These are phyloP conservation scores for Cathartes aura DNA, from an alignment of 2,113 vertebrate species.

Conservation along the genomic window DNA sequence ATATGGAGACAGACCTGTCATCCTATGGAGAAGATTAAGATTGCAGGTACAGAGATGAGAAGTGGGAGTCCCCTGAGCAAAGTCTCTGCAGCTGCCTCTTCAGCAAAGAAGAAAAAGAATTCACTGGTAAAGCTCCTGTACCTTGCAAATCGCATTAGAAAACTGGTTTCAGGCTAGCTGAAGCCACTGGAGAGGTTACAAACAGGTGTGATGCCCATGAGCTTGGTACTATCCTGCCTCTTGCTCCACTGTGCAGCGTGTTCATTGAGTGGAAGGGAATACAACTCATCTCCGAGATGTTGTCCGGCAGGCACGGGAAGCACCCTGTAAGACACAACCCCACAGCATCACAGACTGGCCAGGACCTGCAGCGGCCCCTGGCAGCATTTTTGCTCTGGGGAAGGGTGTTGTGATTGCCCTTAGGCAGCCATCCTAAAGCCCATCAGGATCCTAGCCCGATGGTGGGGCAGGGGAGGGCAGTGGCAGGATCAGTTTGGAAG, in stretches of 20 bases:
- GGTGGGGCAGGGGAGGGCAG: neutral
- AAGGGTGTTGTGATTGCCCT: neutral
- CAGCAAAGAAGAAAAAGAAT: constrained; percentile 8
- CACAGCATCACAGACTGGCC: neutral
- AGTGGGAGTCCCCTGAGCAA: constrained; percentile 68
- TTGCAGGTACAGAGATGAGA: constrained; percentile 46
- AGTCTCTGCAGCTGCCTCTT: constrained; percentile 61
- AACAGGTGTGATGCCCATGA: neutral
- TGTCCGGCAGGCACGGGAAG: neutral
- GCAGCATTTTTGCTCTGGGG: neutral
- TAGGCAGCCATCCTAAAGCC: neutral
- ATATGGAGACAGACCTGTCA: neutral
- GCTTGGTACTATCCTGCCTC: neutral
- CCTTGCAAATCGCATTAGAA: neutral
- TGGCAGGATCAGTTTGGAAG: neutral
- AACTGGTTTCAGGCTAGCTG: neutral
- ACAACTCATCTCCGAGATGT: constrained; percentile 16
- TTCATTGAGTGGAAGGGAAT: neutral
- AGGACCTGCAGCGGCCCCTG: neutral
- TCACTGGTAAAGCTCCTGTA: constrained; percentile 60
- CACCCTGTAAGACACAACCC: neutral
- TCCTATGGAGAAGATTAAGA: neutral
- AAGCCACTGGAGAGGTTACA: neutral
- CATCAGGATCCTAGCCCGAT: neutral
- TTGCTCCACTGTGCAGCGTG: neutral